Conservation (phyloP, 2,113 vertebrate species). For the Crotalus tigris region DNA sequence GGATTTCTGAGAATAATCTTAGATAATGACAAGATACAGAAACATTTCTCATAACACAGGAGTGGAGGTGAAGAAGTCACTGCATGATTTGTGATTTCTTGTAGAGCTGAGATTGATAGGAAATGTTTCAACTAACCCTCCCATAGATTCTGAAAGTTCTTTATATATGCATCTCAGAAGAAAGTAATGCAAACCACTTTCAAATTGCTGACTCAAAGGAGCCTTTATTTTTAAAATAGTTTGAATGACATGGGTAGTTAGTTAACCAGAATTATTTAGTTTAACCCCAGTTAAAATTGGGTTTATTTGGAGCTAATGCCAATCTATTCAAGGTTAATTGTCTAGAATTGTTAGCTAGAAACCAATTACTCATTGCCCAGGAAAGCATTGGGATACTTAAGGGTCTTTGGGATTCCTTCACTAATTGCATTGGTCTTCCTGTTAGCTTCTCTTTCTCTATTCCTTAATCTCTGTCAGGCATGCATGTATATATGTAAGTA, state of each 20-base stretch:
- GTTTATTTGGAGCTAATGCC: neutral
- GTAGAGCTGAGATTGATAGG: neutral
- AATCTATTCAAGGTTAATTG: neutral
- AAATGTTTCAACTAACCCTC: neutral
- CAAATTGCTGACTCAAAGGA: neutral
- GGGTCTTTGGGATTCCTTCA: neutral
- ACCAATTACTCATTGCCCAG: neutral
- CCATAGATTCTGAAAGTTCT: neutral
- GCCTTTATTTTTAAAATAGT: neutral
- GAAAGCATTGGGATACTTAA: neutral
- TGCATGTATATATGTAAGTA: neutral
- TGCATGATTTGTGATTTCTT: neutral
- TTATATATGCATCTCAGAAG: neutral
- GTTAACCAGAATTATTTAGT: neutral
- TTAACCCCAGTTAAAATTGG: neutral
- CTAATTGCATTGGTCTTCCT: neutral
- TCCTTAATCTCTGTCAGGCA: neutral
- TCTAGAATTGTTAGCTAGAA: neutral
- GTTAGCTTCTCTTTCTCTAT: neutral
- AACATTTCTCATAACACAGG: neutral
- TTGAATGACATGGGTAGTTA: neutral
- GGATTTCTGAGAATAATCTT: neutral
- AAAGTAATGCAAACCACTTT: neutral
- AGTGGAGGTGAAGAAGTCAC: neutral
- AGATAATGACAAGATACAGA: neutral